These are phyloP conservation scores for Tangara arthus DNA, from an alignment of 2,797 vertebrate species.

Conservation along the genomic window DNA sequence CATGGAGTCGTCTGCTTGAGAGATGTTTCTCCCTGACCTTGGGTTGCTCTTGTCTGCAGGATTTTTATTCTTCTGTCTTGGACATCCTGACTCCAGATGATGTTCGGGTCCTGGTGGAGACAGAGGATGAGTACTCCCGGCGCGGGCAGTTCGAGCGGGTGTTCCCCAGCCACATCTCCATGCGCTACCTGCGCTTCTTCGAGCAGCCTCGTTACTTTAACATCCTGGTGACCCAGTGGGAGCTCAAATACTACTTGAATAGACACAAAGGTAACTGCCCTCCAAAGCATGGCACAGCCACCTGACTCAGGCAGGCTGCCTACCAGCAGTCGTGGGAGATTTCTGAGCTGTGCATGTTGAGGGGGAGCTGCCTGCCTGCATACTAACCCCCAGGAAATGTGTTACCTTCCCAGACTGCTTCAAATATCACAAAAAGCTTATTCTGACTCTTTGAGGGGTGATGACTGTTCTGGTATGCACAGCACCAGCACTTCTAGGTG, in stretches of 20 bases:
- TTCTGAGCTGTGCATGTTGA: neutral
- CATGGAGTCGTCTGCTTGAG: neutral
- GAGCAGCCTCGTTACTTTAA: constrained; percentile 91
- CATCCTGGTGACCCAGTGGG: constrained; percentile 93
- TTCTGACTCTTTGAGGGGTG: neutral
- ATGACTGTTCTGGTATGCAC: neutral
- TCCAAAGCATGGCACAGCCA: neutral
- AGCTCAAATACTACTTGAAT: constrained; percentile 84
- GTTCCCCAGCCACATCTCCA: constrained; percentile 86
- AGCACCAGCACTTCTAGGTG: neutral
- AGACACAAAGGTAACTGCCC: constrained; percentile 80
- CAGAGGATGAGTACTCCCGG: constrained; percentile 88
- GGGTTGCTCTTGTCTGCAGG: constrained; percentile 70
- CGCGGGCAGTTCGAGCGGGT: constrained; percentile 89
- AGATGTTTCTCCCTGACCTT: neutral
- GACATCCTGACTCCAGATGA: constrained; percentile 91
- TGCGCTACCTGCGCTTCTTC: constrained; percentile 91
- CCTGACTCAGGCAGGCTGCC: neutral
- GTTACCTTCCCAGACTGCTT: neutral
- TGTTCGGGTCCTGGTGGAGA: constrained; percentile 85
- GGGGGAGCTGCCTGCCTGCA: neutral
- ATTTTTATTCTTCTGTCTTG: constrained; percentile 84
- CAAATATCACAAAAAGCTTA: neutral
- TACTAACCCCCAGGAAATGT: neutral
- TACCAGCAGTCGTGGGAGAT: neutral